Evolutionary conservation across 2,888 invertebrate genomes (phyloP).

Genomic region (Drosophila quinaria): DNA sequence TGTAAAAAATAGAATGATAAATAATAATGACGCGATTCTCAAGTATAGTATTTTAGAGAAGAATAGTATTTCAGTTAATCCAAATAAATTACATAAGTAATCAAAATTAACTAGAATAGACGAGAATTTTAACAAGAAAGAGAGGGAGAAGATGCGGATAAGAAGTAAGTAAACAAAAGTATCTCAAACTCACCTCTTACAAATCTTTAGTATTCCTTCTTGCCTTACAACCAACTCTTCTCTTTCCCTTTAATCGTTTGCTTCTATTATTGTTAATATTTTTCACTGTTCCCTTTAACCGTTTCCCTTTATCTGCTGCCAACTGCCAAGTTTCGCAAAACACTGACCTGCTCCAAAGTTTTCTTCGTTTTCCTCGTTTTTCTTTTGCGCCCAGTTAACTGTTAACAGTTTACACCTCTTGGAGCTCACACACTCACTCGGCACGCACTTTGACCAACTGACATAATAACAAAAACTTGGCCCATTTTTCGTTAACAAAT

Average conservation of each 20-base stretch:
- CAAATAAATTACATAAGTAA: background rate
- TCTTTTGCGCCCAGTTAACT: conserved; percentile 13
- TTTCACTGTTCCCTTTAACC: background rate
- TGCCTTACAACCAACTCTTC: background rate
- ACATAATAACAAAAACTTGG: conserved; percentile 60
- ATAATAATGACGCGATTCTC: background rate
- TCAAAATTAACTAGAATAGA: background rate
- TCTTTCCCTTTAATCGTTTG: background rate
- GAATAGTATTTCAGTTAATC: background rate
- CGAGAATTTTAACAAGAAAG: no score
- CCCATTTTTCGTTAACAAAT: conserved; percentile 66
- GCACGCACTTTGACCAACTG: conserved; percentile 75
- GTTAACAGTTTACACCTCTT: conserved; percentile 15
- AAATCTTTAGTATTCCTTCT: background rate
- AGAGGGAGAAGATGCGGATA: background rate
- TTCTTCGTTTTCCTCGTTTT: conserved; percentile 9
- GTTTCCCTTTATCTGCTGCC: background rate
- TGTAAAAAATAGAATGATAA: background rate
- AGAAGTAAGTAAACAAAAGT: background rate
- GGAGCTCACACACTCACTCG: conserved; percentile 17
- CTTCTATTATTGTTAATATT: background rate
- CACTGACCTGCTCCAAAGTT: conserved; percentile 65
- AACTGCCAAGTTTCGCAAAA: conserved; percentile 6
- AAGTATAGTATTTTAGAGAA: no score
- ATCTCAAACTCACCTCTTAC: background rate